Base-by-base conservation (phyloP, 2,113 vertebrate genomes). In the Isichthys henryi region DNA sequence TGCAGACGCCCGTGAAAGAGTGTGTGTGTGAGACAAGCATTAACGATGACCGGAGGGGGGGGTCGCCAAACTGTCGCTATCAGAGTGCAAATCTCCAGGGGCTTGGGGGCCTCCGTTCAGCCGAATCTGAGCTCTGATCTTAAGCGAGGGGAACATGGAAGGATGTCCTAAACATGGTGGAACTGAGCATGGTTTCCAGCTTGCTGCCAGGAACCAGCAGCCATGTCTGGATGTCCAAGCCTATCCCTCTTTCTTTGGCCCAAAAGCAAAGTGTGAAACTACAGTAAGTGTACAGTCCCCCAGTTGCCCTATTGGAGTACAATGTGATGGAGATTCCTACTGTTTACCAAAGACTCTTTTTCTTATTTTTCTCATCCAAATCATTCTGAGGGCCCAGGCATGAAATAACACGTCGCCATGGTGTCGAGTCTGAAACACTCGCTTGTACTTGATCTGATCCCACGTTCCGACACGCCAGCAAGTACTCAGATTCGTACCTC, bases 351-450 rank as follows among this genome's bases (percentile, higher is more conserved):
- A 5, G 7, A 8, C 19, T 86, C 21, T 48, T 70, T 49, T 9
- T 5, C 53, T 43, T 46, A 48, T 39, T 52, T 43, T 31, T 23
- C 13, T 39, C 70, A 77, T 35, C 10, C 13, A 77, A 77, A 77
- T 77, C 70, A 66, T 27, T 77, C 4, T 7, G 70, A 15, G 31
- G 70, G 31, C 15, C 70, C 93, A 92, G 93, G 91, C 93, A 92
- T 90, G 94, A 94, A 89, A 87, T 77, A 90, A 92, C 95, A 94
- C 45, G 94, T 94, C 90, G 74, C 45, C 58, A 87, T 91, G 80
- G 53, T 27, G 10, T 66, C 8, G 43, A 13, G 39, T 39, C 7
- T 39, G 52, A 39, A 58, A 62, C 0, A 43, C 19, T 58, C 19
- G 13, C 27, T 66, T 92, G 91, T 91, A 91, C 85, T 90, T 91